Evolutionary conservation across 2,888 invertebrate species (phyloP).

Genomic region (Nebria brevicollis): DNA sequence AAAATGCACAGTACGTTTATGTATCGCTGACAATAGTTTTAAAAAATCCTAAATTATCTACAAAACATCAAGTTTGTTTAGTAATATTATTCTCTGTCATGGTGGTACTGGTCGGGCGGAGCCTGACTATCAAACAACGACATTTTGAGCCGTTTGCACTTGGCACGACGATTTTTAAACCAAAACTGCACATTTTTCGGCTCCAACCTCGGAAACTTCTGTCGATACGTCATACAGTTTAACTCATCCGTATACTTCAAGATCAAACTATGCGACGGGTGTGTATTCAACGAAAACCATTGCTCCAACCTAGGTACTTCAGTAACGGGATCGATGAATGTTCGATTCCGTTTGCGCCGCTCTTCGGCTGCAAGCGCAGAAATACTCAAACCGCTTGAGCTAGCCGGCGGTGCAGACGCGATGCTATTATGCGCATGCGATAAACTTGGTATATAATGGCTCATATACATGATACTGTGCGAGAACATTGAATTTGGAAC

Average conservation of each 20-base stretch:
- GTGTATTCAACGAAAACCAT: conserved; percentile 98
- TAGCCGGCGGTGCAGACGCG: conserved; percentile 67
- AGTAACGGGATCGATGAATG: conserved; percentile 98
- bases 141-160: conserved; percentile 96
- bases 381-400: conserved; percentile 69
- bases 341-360: conserved; percentile 93
- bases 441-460: conserved; percentile 81
- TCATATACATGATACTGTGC: conserved; percentile 92
- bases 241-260: conserved; percentile 97
- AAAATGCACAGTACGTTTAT: conserved; percentile 27
- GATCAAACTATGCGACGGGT: conserved; percentile 97
- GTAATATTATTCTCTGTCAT: conserved; percentile 66
- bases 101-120: conserved; percentile 72
- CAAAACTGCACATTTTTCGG: conserved; percentile 99
- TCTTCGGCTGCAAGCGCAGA: conserved; percentile 77
- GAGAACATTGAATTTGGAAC: conserved; percentile 90
- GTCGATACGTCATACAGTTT: conserved; percentile 96
- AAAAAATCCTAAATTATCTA: conserved; percentile 6
- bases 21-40: neutral
- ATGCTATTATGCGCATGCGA: conserved; percentile 63
- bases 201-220: conserved; percentile 98
- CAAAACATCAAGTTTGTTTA: conserved; percentile 9
- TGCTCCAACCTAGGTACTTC: conserved; percentile 94
- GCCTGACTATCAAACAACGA: conserved; percentile 81
- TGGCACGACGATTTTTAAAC: conserved; percentile 99